A percentile compares a stretch with the other conserved stretches of the same genome.
Conservation (phyloP, 2,797 vertebrate genomes). For the Lates japonicus region DNA sequence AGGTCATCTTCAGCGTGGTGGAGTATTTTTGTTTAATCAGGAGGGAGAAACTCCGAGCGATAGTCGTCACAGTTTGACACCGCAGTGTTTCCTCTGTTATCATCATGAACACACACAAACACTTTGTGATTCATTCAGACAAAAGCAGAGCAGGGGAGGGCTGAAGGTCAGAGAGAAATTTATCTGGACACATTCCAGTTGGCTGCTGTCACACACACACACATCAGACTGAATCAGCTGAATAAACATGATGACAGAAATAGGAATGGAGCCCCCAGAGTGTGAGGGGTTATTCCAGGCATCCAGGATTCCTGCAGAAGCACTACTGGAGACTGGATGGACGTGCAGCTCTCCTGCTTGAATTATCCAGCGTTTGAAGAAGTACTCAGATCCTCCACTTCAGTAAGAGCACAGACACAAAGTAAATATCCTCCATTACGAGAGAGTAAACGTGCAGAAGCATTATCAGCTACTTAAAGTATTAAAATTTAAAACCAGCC, state of each 20-base stretch:
- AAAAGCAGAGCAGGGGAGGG: not conserved
- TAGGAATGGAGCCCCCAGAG: not conserved
- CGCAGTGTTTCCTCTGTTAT: not conserved
- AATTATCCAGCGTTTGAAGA: too few relatives aligned
- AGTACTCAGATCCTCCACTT: too few relatives aligned
- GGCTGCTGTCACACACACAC: conserved; percentile 2
- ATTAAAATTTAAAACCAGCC: too few relatives aligned
- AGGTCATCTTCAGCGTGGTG: not conserved
- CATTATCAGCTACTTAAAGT: too few relatives aligned
- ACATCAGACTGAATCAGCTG: too few relatives aligned
- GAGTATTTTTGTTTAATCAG: conserved; percentile 1
- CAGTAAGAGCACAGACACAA: too few relatives aligned
- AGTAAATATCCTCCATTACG: too few relatives aligned
- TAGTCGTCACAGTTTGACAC: not conserved
- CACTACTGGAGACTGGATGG: too few relatives aligned
- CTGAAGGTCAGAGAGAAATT: not conserved
- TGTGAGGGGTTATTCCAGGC: too few relatives aligned
- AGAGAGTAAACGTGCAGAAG: too few relatives aligned
- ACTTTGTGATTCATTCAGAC: conserved; percentile 35
- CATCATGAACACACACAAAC: not conserved
- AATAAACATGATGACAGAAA: not conserved
- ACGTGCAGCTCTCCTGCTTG: too few relatives aligned
- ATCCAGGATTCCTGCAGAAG: too few relatives aligned
- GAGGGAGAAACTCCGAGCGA: not conserved
- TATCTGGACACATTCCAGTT: conserved; percentile 28